Percentiles rank a stretch among this genome's conserved stretches.
These are phyloP conservation scores for Protaetia brevitarsis DNA, from an alignment of 1,140 invertebrate genomes.

Conservation along the genomic window DNA sequence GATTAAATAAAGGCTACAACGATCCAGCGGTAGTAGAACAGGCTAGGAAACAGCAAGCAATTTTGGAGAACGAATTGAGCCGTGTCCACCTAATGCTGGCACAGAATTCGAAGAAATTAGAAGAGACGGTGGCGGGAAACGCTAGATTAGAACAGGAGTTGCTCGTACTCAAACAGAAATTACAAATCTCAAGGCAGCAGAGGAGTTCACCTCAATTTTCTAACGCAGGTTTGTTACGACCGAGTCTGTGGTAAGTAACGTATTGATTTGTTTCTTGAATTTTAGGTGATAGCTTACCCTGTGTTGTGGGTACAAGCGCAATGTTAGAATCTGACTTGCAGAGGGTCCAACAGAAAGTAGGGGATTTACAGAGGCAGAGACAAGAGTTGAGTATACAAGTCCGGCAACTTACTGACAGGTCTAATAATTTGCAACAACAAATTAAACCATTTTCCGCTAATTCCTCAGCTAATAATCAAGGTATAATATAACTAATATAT, in stretches of 20 bases:
- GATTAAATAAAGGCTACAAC: conserved; percentile 56
- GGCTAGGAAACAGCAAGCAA: conserved; percentile 67
- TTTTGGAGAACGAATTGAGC: conserved; percentile 78
- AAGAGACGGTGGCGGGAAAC: conserved; percentile 87
- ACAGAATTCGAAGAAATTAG: conserved; percentile 88
- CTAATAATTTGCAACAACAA: conserved; percentile 57
- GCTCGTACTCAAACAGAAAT: conserved; percentile 76
- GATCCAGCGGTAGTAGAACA: conserved; percentile 65
- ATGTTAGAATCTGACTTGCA: conserved; percentile 62
- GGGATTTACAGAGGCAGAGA: conserved; percentile 77
- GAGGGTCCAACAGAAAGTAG: conserved; percentile 78
- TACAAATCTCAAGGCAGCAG: conserved; percentile 62
- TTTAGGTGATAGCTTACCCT: conserved; percentile 45
- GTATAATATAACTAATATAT: conserved; percentile 23
- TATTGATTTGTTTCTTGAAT: conserved; percentile 34
- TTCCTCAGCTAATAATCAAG: conserved; percentile 36
- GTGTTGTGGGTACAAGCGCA: conserved; percentile 41
- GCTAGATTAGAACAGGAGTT: conserved; percentile 83
- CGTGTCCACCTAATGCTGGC: conserved; percentile 79
- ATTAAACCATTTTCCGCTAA: conserved; percentile 46
- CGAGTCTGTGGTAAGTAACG: neutral
- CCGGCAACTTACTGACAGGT: conserved; percentile 73
- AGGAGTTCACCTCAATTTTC: conserved; percentile 45
- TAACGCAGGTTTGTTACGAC: conserved; percentile 41
- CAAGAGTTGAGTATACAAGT: conserved; percentile 80